Base-by-base conservation (phyloP, 2,888 invertebrate genomes). In the Acrobasis consociella region DNA sequence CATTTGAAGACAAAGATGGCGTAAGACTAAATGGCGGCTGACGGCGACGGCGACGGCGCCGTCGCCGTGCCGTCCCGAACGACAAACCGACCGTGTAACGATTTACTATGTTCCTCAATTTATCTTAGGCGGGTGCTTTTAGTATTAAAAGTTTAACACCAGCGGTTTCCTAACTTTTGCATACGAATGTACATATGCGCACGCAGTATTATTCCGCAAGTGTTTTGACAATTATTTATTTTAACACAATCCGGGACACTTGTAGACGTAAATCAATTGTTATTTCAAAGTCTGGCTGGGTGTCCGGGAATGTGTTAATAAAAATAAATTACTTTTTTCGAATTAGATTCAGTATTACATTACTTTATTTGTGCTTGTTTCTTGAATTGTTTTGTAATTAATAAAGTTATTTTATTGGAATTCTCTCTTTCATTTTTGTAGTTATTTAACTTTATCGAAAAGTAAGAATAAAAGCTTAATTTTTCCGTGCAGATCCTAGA, bases 361-460 rank as follows among this genome's bases (percentile, higher is more conserved):
- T 69, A 63, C 69, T 63, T 77, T 65, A 76, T 76, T 79, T 72
- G 74, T 74, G 79, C 80, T 80, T 80, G 78, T 85, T 84, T 66
- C 71, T 75, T 72, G 73, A 62, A 63, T 83, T 82, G 78, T 83
- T 85, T 82, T 77, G 74, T 72, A 70, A 69, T 70, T 69, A 80
- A 76, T 85, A 81, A 83, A 85, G 77, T 56, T 77, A 78, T 83
- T 72, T 73, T 70, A 64, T 70, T 65, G 66, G 66, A 60, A 22
- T 65, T 16, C 0, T 8, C 38, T 55, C 58, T 65, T 38, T 50
- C 16, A 16, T 39, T 42, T 55, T 7, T 11, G 10, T 11, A 10
- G 10, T 42, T 42, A 13, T 42, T 42, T 7, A 31, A 31, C 31
- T 31, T 31, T 8, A 31, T 7, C 31, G 8, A 31, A 31, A 31